Base-by-base conservation (phyloP, 2,113 vertebrate species). In the Phylloscopus whistleri region DNA sequence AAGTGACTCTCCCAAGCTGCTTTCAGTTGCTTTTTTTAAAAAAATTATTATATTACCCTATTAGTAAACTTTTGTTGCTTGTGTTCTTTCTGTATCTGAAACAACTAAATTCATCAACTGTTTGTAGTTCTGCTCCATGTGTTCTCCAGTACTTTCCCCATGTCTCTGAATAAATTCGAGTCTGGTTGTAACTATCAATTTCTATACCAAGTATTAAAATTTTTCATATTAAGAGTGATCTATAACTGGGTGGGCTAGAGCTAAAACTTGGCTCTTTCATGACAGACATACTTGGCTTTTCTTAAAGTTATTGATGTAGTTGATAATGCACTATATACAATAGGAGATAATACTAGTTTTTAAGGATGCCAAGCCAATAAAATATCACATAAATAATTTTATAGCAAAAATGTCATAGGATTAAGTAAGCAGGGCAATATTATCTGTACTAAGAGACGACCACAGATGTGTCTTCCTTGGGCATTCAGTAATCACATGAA, bases 361-460 rank as follows among this genome's bases (percentile, higher is more conserved):
- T 53, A 63, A 52, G 11, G 16, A 10, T 77, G 49, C 44, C 87
- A 66, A 84, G 56, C 35, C 62, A 96, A 51, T 94, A 81, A 95
- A 94, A 79, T 39, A 77, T 13, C 48, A 12, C 10, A 7, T 31
- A 62, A 84, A 66, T 59, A 78, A 41, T 41, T 88, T 68, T 59
- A 49, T 46, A 70, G 17, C 62, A 84, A 87, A 77, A 83, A 48
- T 84, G 18, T 3, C 17, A 27, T 56, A 43, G 70, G 84, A 76
- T 90, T 84, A 81, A 69, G 21, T 89, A 94, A 85, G 87, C 43
- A 82, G 72, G 81, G 89, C 83, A 95, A 62, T n/a, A 76, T 28
- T 79, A 30, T 82, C 83, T 72, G 7, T 28, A 64, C 68, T 91
- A 84, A 84, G 89, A 94, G 86, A 94, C 75, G 59, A 85, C 28